phyloP scores from a whole-genome alignment of 2,113 vertebrate species.

The Anarrhichthys ocellatus region DNA sequence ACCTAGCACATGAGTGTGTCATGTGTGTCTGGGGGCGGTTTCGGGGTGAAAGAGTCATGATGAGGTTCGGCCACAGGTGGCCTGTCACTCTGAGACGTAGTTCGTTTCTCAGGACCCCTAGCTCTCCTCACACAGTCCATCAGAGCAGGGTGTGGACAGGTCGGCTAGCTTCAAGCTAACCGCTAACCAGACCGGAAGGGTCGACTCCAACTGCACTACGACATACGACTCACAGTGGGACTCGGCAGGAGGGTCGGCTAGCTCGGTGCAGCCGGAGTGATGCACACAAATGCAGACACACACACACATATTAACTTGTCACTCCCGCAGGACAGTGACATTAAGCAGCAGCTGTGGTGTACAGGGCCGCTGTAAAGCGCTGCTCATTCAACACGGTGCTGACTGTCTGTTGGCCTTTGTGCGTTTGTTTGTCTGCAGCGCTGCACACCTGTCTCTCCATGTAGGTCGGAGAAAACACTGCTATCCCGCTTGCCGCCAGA shows the following conservation, averaged over 20 bases:
- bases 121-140: slow-evolving; percentile 31
- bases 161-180: slow-evolving; percentile 22
- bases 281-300: slow-evolving; percentile 1
- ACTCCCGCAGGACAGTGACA: slow-evolving; percentile 38
- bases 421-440: slow-evolving; percentile 12
- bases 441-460: slow-evolving; percentile 54
- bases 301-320: slow-evolving; percentile 11
- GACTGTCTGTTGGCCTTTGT: slow-evolving; percentile 31
- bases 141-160: slow-evolving; percentile 55
- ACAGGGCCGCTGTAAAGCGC: slow-evolving; percentile 13
- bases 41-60: slow-evolving; percentile 40
- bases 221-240: slow-evolving; percentile 21
- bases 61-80: slow-evolving; percentile 63
- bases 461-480: slow-evolving; percentile 6
- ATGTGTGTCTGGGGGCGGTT: background rate
- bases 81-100: slow-evolving; percentile 51
- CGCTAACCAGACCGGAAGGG: slow-evolving; percentile 45
- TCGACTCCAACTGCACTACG: slow-evolving; percentile 12
- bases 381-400: slow-evolving; percentile 33
- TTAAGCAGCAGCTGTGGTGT: slow-evolving; percentile 53
- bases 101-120: slow-evolving; percentile 53
- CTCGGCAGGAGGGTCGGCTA: background rate
- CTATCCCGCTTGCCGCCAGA: slow-evolving; percentile 56
- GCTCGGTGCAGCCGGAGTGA: background rate
- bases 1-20: slow-evolving; percentile 36